Conservation (phyloP, 1,140 invertebrate species). For the Octopus bimaculoides region DNA sequence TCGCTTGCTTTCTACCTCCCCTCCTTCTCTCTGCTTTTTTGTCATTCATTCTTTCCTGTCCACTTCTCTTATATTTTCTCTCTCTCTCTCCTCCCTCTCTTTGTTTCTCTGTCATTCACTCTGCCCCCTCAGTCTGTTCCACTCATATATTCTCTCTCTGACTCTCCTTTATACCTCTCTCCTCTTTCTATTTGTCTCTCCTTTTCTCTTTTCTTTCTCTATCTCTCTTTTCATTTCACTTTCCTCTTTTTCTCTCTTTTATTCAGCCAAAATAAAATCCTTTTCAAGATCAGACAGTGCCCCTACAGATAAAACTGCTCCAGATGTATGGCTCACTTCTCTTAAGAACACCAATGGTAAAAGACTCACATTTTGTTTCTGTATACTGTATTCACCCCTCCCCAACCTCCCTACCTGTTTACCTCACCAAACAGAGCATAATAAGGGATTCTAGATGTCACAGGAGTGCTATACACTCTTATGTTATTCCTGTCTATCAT, state of each 20-base stretch:
- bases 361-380: neutral
- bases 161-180: neutral
- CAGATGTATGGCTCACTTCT: slow-evolving; percentile 50
- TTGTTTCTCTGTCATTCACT: neutral
- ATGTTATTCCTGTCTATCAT: no score
- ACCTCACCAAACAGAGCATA: no score
- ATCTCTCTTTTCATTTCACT: neutral
- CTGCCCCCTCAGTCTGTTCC: neutral
- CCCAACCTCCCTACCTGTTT: no score
- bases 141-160: neutral
- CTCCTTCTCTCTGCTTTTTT: no score
- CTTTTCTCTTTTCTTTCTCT: neutral
- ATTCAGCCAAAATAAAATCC: neutral
- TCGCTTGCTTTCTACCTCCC: no score
- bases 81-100: neutral
- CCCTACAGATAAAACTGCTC: slow-evolving; percentile 28
- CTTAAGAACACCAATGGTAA: slow-evolving; percentile 46
- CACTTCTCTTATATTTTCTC: no score
- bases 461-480: no score
- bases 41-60: no score
- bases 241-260: neutral
- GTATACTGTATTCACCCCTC: no score
- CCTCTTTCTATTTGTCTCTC: neutral
- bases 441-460: no score
- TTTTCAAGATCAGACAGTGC: slow-evolving; percentile 27